Base-by-base conservation (phyloP, 2,797 vertebrate genomes). In the Sebastes vulpes region DNA sequence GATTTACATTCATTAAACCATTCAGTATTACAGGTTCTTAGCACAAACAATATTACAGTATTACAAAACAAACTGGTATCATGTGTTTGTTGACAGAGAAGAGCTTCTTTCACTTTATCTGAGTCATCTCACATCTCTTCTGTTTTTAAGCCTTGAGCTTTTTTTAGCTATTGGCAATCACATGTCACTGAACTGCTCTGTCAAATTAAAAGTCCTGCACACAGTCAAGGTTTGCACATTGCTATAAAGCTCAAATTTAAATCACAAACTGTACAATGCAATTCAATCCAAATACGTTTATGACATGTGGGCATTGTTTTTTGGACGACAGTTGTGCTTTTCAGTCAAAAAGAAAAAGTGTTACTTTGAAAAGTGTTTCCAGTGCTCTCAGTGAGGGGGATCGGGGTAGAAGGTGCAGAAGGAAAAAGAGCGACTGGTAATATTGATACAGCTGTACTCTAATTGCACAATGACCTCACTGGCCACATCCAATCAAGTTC, bases 401-500 rank as follows among this genome's bases (percentile, higher is more conserved):
- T 42, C 20, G 23, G 50, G 20, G 9, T 2, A n/a, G 5, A 74
- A 46, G 61, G 28, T 63, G 46, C 46, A 67, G 61, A 63, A 52
- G 26, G 38, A 78, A 83, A 79, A 85, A 52, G 3, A 38, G 48
- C 65, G 31, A 82, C 67, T 67, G 66, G 54, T 65, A 59, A 83
- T 91, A 88, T 81, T 91, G 85, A 89, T 90, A 81, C 89, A 92
- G 85, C 90, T 91, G 72, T 72, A n/a, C 28, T 76, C 42, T 66
- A 74, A 83, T 67, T 88, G 77, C 56, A 82, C 31, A 12, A 88
- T 93, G 93, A 94, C 82, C 88, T 93, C 89, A 91, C 75, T 59
- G 72, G 80, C 84, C 88, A 83, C 86, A 90, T 87, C 84, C 82
- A 95, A 89, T 95, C 91, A 88, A 85, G 77, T 82, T 72, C 79